Evolutionary conservation across 2,888 invertebrate genomes (phyloP).

Genomic region (Candidula unifasciata): DNA sequence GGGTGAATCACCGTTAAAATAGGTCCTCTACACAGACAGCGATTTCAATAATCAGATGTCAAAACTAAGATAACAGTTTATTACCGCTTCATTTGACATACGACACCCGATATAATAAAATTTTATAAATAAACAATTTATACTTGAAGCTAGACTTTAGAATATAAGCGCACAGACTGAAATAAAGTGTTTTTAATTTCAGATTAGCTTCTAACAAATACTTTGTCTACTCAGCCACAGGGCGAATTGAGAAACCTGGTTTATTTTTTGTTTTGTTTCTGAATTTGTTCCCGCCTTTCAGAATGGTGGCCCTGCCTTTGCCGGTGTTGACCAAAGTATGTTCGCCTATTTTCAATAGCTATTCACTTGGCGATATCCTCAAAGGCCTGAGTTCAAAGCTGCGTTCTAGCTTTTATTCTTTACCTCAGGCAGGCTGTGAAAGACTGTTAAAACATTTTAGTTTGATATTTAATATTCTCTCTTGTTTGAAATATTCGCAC

Average conservation of each 20-base stretch:
- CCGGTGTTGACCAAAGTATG: too few species aligned
- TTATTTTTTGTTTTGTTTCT: neutral
- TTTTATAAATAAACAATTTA: slow-evolving; percentile 1
- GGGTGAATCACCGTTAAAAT: neutral
- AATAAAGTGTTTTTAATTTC: neutral
- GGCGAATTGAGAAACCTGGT: neutral
- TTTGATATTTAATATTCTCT: neutral
- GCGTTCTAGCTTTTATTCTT: neutral
- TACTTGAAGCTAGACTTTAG: neutral
- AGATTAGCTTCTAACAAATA: neutral
- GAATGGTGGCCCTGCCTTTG: neutral
- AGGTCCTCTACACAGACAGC: neutral
- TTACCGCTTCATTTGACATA: slow-evolving; percentile 7
- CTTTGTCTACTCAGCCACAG: neutral
- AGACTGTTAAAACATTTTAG: neutral
- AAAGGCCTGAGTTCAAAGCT: neutral
- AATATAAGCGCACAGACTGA: neutral
- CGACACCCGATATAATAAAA: neutral
- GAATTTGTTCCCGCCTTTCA: neutral
- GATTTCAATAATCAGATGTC: slow-evolving; percentile 17
- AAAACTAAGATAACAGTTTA: slow-evolving; percentile 10
- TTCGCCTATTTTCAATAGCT: neutral
- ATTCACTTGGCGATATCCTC: neutral
- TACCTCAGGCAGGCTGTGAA: neutral
- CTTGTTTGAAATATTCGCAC: neutral